Evolutionary conservation across 2,113 vertebrate genomes (phyloP).

Genomic region (Dermatemys mawii): DNA sequence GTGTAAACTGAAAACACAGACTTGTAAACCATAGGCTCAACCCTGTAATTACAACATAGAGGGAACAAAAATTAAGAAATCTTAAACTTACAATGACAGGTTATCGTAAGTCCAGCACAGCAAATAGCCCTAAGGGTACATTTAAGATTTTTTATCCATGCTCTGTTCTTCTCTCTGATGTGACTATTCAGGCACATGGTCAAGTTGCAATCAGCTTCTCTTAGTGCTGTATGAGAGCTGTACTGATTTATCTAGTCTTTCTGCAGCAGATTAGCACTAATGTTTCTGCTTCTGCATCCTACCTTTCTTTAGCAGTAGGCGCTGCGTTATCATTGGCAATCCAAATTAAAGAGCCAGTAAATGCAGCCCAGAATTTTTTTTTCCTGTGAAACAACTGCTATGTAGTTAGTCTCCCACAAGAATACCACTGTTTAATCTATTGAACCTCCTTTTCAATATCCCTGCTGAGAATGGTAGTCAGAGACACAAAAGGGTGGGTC

Average conservation of each 20-base stretch:
- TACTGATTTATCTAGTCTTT: conserved; percentile 83
- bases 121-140: conserved; percentile 73
- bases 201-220: conserved; percentile 82
- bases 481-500: conserved; percentile 63
- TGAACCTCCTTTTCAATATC: conserved; percentile 66
- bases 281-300: conserved; percentile 82
- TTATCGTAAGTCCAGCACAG: conserved; percentile 74
- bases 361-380: conserved; percentile 66
- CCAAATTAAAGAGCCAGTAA: conserved; percentile 83
- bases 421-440: conserved; percentile 64
- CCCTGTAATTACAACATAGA: conserved; percentile 39
- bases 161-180: conserved; percentile 77
- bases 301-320: conserved; percentile 73
- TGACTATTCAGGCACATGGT: conserved; percentile 84
- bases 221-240: conserved; percentile 80
- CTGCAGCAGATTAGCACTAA: conserved; percentile 84
- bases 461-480: conserved; percentile 66
- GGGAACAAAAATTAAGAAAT: conserved; percentile 66
- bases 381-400: conserved; percentile 80
- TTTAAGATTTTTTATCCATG: conserved; percentile 79
- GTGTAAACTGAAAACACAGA: conserved; percentile 58
- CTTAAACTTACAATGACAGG: conserved; percentile 81
- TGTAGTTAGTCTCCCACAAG: conserved; percentile 79
- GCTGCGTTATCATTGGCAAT: conserved; percentile 80
- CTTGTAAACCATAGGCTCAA: conserved; percentile 53